Percentiles rank a stretch among this genome's conserved stretches.
These are phyloP conservation scores for Tenthredo mesomela DNA, from an alignment of 2,888 invertebrate species.

Conservation along the genomic window DNA sequence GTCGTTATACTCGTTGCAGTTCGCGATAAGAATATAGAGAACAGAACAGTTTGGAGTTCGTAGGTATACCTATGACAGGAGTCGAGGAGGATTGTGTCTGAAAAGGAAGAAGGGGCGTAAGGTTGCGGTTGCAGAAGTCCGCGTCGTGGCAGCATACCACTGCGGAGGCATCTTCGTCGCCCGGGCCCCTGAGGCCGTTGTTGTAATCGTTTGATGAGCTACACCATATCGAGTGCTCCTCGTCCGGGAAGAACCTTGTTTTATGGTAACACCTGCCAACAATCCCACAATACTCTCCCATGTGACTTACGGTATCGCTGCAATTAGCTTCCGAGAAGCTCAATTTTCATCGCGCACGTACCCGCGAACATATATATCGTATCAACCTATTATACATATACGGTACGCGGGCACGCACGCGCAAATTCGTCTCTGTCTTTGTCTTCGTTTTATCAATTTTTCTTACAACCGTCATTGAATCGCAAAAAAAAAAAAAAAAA, in stretches of 20 bases:
- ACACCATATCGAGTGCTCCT: conserved; percentile 74
- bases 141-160: conserved; percentile 89
- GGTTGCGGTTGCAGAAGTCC: conserved; percentile 87
- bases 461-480: not conserved
- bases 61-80: conserved; percentile 70
- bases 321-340: not conserved
- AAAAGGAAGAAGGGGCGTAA: conserved; percentile 80
- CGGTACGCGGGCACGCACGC: conserved; percentile 15
- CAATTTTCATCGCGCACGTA: not conserved
- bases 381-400: not conserved
- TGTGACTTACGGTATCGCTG: conserved; percentile 29
- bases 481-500: not conserved
- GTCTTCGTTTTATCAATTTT: not conserved
- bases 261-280: conserved; percentile 77
- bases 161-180: conserved; percentile 84
- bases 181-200: conserved; percentile 68
- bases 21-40: conserved; percentile 3
- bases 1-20: conserved; percentile 34
- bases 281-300: conserved; percentile 61
- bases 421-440: not conserved
- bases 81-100: conserved; percentile 66
- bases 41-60: conserved; percentile 48
- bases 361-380: not conserved
- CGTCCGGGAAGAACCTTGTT: conserved; percentile 73
- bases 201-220: conserved; percentile 59